phyloP scores from a whole-genome alignment of 2,797 vertebrate species.

The Pseudomugil gertrudae region DNA sequence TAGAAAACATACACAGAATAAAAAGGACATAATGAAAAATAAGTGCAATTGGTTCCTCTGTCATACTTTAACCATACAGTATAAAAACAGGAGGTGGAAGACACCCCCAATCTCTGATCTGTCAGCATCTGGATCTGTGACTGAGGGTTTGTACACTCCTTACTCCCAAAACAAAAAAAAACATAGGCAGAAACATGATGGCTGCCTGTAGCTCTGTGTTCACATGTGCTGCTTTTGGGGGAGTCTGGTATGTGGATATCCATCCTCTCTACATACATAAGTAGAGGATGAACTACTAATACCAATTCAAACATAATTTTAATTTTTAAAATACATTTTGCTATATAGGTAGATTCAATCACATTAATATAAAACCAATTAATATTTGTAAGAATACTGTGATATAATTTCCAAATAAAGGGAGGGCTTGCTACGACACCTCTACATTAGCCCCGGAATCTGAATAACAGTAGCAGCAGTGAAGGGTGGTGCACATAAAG shows the following conservation, averaged over 20 bases:
- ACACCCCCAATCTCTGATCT: slow-evolving; percentile 35
- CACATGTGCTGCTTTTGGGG: slow-evolving; percentile 39
- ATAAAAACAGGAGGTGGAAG: slow-evolving; percentile 59
- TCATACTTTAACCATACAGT: slow-evolving; percentile 62
- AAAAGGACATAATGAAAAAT: slow-evolving; percentile 61
- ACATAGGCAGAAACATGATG: slow-evolving; percentile 52
- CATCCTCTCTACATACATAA: slow-evolving; percentile 19
- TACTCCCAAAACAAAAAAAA: slow-evolving; percentile 27
- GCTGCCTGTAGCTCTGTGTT: slow-evolving; percentile 62
- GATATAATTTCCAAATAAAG: slow-evolving; percentile 46
- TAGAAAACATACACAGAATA: slow-evolving; percentile 73
- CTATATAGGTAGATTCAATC: slow-evolving; percentile 48
- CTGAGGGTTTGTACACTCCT: slow-evolving; percentile 29
- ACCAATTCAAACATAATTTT: slow-evolving; percentile 62
- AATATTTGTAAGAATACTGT: slow-evolving; percentile 48
- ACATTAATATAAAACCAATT: slow-evolving; percentile 12
- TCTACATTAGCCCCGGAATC: slow-evolving; percentile 46
- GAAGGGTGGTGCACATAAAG: slow-evolving; percentile 60
- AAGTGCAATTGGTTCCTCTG: slow-evolving; percentile 78
- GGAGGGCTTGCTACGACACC: slow-evolving; percentile 27
- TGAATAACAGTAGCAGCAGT: slow-evolving; percentile 68
- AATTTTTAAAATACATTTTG: slow-evolving; percentile 58
- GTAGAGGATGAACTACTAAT: slow-evolving; percentile 43
- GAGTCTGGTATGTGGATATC: slow-evolving; percentile 10
- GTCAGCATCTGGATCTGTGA: slow-evolving; percentile 45